A percentile compares a stretch with the other conserved stretches of the same genome.
Conservation (phyloP, 2,888 invertebrate genomes). For the Drosophila paracracens region DNA sequence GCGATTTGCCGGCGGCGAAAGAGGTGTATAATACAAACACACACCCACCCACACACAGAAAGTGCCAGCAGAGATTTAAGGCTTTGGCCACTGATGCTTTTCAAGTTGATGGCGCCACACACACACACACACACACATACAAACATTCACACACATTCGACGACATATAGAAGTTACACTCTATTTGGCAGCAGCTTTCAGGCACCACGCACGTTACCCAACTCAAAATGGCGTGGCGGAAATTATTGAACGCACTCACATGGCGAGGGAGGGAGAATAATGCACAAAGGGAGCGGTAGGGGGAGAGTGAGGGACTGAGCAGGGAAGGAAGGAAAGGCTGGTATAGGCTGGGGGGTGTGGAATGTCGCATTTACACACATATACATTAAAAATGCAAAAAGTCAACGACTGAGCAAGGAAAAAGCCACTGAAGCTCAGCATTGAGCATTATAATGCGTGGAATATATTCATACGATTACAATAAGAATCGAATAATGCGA, state of each 20-base stretch:
- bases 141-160: neutral
- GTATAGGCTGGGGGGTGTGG: neutral
- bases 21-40: constrained; percentile 47
- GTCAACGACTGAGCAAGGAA: constrained; percentile 73
- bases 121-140: constrained; percentile 2
- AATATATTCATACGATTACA: constrained; percentile 80
- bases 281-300: constrained; percentile 1
- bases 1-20: constrained; percentile 63
- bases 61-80: constrained; percentile 72
- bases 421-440: constrained; percentile 71
- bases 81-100: constrained; percentile 71
- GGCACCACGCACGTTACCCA: constrained; percentile 65
- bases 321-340: neutral
- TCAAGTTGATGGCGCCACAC: constrained; percentile 70
- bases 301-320: neutral
- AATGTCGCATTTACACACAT: constrained; percentile 54
- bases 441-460: constrained; percentile 69
- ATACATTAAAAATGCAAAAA: constrained; percentile 75
- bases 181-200: constrained; percentile 71
- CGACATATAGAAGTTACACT: constrained; percentile 62
- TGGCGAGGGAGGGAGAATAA: constrained; percentile 9
- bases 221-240: constrained; percentile 75
- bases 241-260: constrained; percentile 74
- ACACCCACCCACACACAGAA: constrained; percentile 16
- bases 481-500: constrained; percentile 76